A percentile compares a stretch with the other conserved stretches of the same genome.
Evolutionary conservation across 2,797 vertebrate species (phyloP).

Genomic region (Artibeus lituratus): DNA sequence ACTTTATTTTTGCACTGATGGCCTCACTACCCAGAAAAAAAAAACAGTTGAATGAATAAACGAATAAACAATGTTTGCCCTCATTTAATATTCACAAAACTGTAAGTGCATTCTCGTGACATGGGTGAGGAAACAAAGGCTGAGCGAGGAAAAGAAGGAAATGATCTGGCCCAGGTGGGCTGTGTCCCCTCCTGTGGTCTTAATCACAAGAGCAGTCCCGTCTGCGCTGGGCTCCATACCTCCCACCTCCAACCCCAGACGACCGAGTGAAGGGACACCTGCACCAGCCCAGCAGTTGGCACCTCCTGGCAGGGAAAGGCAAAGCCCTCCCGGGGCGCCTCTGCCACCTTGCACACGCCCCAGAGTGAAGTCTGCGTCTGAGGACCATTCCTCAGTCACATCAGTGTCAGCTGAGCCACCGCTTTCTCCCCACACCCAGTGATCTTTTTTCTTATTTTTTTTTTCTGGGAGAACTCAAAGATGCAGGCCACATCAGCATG

Average conservation of each 20-base stretch:
- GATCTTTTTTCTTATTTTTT: slow-evolving; percentile 16
- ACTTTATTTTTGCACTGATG: not conserved
- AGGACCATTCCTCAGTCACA: not conserved
- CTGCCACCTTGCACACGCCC: not conserved
- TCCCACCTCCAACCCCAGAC: not conserved
- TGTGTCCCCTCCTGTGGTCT: rapidly evolving
- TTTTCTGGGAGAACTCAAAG: not conserved
- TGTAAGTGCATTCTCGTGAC: not conserved
- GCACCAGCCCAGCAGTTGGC: too few relatives aligned
- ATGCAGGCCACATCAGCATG: not conserved
- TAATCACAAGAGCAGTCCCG: rapidly evolving
- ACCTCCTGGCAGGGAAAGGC: not conserved
- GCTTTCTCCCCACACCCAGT: not conserved
- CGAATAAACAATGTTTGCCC: not conserved
- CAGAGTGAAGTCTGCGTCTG: rapidly evolving
- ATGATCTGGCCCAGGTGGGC: rapidly evolving
- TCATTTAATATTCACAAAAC: not conserved
- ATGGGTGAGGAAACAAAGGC: not conserved
- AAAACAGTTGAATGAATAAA: not conserved
- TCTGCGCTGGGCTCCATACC: rapidly evolving
- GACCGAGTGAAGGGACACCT: not conserved
- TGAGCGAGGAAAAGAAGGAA: not conserved
- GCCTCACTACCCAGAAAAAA: not conserved
- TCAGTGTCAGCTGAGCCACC: not conserved
- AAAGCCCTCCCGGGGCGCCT: not conserved